Conservation (phyloP, 2,113 vertebrate species). For the Loxodonta africana region DNA sequence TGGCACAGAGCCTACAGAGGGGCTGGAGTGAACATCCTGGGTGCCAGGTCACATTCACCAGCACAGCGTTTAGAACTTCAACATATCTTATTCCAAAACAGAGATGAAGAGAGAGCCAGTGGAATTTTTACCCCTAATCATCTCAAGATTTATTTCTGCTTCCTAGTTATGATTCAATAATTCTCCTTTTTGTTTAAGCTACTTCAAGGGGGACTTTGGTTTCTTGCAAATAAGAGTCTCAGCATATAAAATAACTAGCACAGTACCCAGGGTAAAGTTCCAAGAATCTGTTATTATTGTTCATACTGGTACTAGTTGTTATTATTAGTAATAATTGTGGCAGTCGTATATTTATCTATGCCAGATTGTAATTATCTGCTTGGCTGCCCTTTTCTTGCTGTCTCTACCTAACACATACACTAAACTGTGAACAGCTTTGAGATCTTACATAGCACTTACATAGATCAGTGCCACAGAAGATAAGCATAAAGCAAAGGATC, state of each 20-base stretch:
- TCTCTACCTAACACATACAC: neutral
- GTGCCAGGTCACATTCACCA: neutral
- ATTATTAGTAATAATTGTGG: neutral
- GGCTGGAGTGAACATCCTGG: neutral
- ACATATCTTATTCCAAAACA: neutral
- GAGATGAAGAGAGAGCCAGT: neutral
- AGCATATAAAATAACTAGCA: neutral
- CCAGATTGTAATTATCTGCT: neutral
- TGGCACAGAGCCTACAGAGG: neutral
- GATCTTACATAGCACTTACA: neutral
- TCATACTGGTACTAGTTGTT: neutral
- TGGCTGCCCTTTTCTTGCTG: neutral
- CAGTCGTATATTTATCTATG: neutral
- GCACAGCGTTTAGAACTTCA: neutral
- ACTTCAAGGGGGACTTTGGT: constrained; percentile 31
- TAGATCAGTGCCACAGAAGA: neutral
- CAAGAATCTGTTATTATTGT: neutral
- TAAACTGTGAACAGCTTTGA: neutral
- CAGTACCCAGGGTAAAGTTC: neutral
- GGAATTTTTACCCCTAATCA: neutral
- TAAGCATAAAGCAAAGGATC: neutral
- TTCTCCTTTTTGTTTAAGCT: neutral
- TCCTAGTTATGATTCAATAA: neutral
- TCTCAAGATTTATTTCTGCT: constrained; percentile 26
- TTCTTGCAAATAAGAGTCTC: neutral